phyloP scores from a whole-genome alignment of 1,140 invertebrate genomes.

The Drosophila quadrilineata region DNA sequence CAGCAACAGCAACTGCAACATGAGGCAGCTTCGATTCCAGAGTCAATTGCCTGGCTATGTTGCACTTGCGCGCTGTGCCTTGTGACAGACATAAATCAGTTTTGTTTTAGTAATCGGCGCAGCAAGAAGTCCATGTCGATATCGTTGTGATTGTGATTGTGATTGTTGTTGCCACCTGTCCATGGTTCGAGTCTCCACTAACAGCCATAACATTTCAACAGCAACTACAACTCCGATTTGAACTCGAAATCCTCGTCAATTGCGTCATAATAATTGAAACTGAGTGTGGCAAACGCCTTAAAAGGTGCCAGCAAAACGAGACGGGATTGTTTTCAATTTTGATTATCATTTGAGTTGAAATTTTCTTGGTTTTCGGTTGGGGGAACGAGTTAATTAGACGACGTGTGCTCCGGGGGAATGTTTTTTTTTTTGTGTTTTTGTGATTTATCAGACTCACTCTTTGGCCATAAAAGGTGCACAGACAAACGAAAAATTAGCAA shows the following conservation, averaged over 20 bases:
- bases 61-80: constrained; percentile 64
- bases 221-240: too few relatives aligned
- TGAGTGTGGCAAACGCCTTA: constrained; percentile 42
- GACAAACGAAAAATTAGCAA: constrained; percentile 69
- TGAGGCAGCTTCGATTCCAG: constrained; percentile 3
- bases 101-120: constrained; percentile 76
- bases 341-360: too few relatives aligned
- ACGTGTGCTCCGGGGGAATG: constrained; percentile 48
- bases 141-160: constrained; percentile 46
- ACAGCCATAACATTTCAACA: too few relatives aligned
- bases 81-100: constrained; percentile 78
- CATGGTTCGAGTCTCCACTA: constrained; percentile 8
- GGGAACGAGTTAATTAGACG: constrained; percentile 64
- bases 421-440: constrained; percentile 42
- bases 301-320: constrained; percentile 31
- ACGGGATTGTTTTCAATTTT: constrained; percentile 22
- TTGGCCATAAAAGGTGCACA: constrained; percentile 57
- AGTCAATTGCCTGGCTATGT: constrained; percentile 47
- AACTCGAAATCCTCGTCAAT: too few relatives aligned
- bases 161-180: constrained; percentile 20
- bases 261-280: constrained; percentile 72
- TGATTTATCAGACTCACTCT: constrained; percentile 38
- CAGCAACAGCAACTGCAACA: not conserved
- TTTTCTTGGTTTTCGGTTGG: not conserved
- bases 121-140: constrained; percentile 67